These are phyloP conservation scores for Tortrix viridana DNA, from an alignment of 2,888 invertebrate genomes.

Conservation along the genomic window DNA sequence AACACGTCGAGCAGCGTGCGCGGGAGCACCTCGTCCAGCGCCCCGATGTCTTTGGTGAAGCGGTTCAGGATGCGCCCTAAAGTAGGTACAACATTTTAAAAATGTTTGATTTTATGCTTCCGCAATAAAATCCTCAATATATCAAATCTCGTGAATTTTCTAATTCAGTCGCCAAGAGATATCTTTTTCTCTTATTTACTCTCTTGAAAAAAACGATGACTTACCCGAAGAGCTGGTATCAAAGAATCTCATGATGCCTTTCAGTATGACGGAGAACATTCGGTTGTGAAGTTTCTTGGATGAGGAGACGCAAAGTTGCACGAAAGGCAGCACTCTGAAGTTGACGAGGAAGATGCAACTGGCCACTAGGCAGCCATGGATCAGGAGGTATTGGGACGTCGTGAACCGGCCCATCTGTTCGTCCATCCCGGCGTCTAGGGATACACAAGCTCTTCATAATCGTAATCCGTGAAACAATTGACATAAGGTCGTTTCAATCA, in stretches of 20 bases:
- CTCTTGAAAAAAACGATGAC: background rate
- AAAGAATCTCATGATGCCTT: conserved; percentile 87
- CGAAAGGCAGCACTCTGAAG: conserved; percentile 86
- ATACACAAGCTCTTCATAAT: conserved; percentile 2
- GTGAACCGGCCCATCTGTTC: conserved; percentile 71
- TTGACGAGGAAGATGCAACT: conserved; percentile 83
- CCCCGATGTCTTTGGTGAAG: conserved; percentile 94
- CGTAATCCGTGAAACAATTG: too few species aligned
- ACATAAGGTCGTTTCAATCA: too few species aligned
- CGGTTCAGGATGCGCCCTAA: conserved; percentile 89
- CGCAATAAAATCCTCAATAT: too few species aligned
- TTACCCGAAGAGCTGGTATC: conserved; percentile 90
- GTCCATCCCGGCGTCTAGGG: conserved; percentile 62
- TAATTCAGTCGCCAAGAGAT: background rate
- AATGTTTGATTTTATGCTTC: background rate
- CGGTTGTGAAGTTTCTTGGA: conserved; percentile 88
- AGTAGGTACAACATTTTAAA: conserved; percentile 34
- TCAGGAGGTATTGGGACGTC: conserved; percentile 82
- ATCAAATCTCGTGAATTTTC: too few species aligned
- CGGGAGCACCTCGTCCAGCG: conserved; percentile 90
- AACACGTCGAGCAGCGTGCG: conserved; percentile 87
- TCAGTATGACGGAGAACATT: conserved; percentile 86
- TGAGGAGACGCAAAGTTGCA: conserved; percentile 85
- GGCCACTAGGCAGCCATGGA: conserved; percentile 84
- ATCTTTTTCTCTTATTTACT: background rate